Percentiles rank a stretch among this genome's conserved stretches.
These are phyloP conservation scores for Lasioglossum leucozonium DNA, from an alignment of 2,888 invertebrate species.

Conservation along the genomic window DNA sequence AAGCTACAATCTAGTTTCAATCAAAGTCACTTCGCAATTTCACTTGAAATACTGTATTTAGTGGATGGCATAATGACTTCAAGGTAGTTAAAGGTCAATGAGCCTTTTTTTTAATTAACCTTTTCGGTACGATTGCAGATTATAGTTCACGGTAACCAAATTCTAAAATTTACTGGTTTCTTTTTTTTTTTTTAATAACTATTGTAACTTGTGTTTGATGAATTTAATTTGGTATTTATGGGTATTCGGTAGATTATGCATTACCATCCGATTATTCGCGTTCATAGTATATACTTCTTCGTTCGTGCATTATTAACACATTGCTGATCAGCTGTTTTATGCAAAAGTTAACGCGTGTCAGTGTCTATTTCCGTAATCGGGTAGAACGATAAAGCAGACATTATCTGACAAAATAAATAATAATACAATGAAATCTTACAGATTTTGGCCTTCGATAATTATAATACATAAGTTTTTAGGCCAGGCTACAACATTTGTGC, in stretches of 20 bases:
- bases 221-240: background rate
- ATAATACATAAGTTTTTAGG: background rate
- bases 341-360: background rate
- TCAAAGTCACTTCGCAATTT: constrained; percentile 68
- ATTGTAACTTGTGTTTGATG: background rate
- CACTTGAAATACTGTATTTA: constrained; percentile 62
- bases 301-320: background rate
- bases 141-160: background rate
- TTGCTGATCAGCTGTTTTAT: constrained; percentile 1
- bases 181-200: background rate
- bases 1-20: constrained; percentile 65
- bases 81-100: constrained; percentile 56
- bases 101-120: constrained; percentile 22
- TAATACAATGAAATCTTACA: background rate
- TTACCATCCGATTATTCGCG: background rate
- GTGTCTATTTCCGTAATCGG: background rate
- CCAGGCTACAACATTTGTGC: background rate
- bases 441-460: background rate
- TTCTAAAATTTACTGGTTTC: background rate
- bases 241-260: background rate
- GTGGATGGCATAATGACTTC: constrained; percentile 73
- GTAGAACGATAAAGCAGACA: background rate
- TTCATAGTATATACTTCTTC: background rate
- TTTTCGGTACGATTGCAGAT: constrained; percentile 14
- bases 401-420: background rate